Conservation (phyloP, 2,113 vertebrate species). For the Pterophyllum scalare region DNA sequence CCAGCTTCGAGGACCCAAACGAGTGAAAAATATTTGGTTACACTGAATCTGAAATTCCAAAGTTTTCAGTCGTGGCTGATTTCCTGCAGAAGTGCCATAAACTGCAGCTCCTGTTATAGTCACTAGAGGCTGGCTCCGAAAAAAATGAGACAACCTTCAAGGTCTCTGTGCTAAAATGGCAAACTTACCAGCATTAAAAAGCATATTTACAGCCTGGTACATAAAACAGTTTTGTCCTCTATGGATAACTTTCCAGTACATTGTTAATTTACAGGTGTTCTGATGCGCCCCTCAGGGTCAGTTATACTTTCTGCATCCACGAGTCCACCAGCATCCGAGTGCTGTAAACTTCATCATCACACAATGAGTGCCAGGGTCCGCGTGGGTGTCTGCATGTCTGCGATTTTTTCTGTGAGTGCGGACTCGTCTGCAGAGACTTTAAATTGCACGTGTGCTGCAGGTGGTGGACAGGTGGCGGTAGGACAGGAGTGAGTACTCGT, state of each 20-base stretch:
- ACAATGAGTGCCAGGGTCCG: fast-evolving
- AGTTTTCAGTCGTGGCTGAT: too few species aligned
- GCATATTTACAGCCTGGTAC: not conserved
- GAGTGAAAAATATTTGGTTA: not conserved
- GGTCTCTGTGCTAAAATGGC: not conserved
- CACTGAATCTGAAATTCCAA: not conserved
- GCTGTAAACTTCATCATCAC: fast-evolving
- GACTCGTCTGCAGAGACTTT: not conserved
- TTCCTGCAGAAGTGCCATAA: not conserved
- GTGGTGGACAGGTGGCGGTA: too few species aligned
- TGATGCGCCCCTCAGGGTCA: too few species aligned
- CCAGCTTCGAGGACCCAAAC: not conserved
- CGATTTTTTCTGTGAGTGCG: too few species aligned
- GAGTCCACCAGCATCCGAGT: not conserved
- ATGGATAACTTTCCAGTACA: not conserved
- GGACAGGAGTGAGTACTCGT: fast-evolving
- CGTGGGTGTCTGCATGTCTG: too few species aligned
- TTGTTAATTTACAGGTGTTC: too few species aligned
- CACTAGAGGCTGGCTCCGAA: not conserved
- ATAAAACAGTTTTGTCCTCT: not conserved
- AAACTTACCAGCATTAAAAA: not conserved
- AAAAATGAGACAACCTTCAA: not conserved
- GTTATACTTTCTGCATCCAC: not conserved
- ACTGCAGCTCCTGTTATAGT: not conserved
- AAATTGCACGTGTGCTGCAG: not conserved